A percentile compares a stretch with the other conserved stretches of the same genome.
phyloP scores from a whole-genome alignment of 2,888 invertebrate species.

The Melitaea athalia region DNA sequence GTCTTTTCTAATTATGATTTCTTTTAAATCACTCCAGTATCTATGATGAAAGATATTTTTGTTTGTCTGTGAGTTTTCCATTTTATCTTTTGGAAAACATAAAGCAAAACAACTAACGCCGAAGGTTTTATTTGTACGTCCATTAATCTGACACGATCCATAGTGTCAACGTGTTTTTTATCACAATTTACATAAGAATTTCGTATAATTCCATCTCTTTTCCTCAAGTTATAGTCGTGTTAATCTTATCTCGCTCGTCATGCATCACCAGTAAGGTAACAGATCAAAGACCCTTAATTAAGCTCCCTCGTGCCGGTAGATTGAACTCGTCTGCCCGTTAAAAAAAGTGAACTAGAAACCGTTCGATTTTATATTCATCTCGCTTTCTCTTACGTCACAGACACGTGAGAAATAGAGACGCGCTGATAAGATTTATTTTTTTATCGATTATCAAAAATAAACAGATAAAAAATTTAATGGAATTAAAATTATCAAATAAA shows the following conservation, averaged over 20 bases:
- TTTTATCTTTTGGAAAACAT: not conserved
- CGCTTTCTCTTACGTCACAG: conserved; percentile 16
- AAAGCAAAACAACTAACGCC: not conserved
- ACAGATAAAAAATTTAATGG: too few relatives aligned
- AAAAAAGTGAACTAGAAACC: conserved; percentile 23
- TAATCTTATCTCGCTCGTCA: conserved; percentile 25
- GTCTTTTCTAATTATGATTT: too few relatives aligned
- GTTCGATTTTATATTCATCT: conserved; percentile 19
- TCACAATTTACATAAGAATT: conserved; percentile 5
- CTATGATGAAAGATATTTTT: too few relatives aligned
- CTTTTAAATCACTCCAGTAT: too few relatives aligned
- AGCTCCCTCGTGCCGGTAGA: conserved; percentile 17
- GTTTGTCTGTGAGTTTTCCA: too few relatives aligned
- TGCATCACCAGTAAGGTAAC: conserved; percentile 27
- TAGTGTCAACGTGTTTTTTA: not conserved
- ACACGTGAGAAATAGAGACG: not conserved
- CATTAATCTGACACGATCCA: not conserved
- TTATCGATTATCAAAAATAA: not conserved
- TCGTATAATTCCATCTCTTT: conserved; percentile 6
- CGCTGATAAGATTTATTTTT: not conserved
- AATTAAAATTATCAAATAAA: not conserved
- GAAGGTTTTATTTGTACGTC: not conserved
- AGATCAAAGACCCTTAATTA: conserved; percentile 38
- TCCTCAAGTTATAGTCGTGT: not conserved
- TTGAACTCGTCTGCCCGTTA: conserved; percentile 21